Evolutionary conservation across 2,113 vertebrate species (phyloP).

Genomic region (Hyperopisus bebe): DNA sequence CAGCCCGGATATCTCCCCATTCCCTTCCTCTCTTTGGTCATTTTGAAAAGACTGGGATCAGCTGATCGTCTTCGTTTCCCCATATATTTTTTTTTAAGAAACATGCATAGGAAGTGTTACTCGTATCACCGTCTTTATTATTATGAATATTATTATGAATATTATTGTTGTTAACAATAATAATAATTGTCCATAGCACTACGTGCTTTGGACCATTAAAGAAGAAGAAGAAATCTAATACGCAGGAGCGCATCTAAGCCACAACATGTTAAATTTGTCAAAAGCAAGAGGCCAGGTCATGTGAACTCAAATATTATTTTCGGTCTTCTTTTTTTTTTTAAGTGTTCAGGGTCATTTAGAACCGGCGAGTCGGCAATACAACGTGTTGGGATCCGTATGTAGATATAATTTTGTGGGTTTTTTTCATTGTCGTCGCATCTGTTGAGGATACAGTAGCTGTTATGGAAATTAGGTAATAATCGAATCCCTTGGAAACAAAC

Average conservation of each 20-base stretch:
- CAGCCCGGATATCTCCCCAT: conserved; percentile 53
- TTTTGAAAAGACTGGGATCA: conserved; percentile 29
- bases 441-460: background rate
- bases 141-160: background rate
- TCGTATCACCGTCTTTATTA: background rate
- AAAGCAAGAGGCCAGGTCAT: background rate
- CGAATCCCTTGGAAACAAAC: background rate
- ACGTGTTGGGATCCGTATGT: background rate
- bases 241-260: background rate
- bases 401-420: background rate
- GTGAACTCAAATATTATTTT: background rate
- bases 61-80: conserved; percentile 17
- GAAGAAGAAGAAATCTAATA: background rate
- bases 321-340: background rate
- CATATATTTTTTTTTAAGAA: background rate
- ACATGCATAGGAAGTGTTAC: background rate
- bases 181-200: background rate
- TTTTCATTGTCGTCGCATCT: background rate
- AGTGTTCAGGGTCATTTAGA: background rate
- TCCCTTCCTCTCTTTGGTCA: conserved; percentile 19
- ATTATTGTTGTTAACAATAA: background rate
- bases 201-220: background rate
- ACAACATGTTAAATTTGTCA: background rate
- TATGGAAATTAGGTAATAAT: background rate
- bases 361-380: background rate